phyloP scores from a whole-genome alignment of 1,140 invertebrate species.

The Zaprionus vittiger region DNA sequence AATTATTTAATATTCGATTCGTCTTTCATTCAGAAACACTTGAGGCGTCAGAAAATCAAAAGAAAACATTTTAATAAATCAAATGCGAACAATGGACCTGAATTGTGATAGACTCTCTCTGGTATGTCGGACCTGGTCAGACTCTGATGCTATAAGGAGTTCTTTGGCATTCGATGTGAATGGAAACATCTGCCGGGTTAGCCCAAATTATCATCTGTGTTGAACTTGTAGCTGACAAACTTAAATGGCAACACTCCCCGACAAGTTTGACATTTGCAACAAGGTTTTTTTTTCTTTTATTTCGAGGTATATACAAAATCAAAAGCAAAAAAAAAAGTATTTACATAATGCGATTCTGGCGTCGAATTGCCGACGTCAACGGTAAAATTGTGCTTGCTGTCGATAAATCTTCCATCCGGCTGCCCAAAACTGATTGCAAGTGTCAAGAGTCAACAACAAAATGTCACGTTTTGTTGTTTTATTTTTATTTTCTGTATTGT shows the following conservation, averaged over 20 bases:
- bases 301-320: conserved; percentile 1
- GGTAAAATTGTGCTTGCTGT: conserved; percentile 35
- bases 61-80: conserved; percentile 74
- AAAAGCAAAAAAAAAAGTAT: conserved; percentile 37
- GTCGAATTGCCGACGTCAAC: conserved; percentile 54
- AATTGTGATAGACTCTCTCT: conserved; percentile 45
- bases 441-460: conserved; percentile 80
- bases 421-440: conserved; percentile 75
- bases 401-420: conserved; percentile 67
- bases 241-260: conserved; percentile 67
- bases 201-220: conserved; percentile 32
- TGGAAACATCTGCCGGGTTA: conserved; percentile 35
- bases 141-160: conserved; percentile 28
- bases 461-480: conserved; percentile 80
- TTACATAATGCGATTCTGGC: conserved; percentile 53
- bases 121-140: conserved; percentile 26
- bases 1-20: conserved; percentile 48
- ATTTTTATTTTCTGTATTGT: conserved; percentile 40
- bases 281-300: conserved; percentile 49
- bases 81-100: conserved; percentile 45
- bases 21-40: conserved; percentile 49
- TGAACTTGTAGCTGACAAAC: conserved; percentile 31
- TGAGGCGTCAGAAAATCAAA: conserved; percentile 61
- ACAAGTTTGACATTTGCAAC: conserved; percentile 59
- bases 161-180: conserved; percentile 36